A percentile compares a stretch with the other conserved stretches of the same genome.
phyloP scores from a whole-genome alignment of 2,797 vertebrate genomes.

The Lycodopsis pacificus region DNA sequence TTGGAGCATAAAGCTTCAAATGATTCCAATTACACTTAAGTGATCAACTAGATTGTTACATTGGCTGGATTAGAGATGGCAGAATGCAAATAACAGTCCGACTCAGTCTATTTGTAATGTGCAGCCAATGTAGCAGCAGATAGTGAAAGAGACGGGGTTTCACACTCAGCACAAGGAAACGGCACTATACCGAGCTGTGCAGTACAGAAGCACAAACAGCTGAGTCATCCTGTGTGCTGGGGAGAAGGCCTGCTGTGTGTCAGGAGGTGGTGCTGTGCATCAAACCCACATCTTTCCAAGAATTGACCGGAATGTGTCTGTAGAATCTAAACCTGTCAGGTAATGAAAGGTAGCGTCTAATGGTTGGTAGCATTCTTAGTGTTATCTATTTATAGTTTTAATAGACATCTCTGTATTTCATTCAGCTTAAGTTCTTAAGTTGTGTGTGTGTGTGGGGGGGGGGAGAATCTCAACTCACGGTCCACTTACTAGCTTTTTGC shows the following conservation, averaged over 20 bases:
- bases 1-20: constrained; percentile 66
- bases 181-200: background rate
- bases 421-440: background rate
- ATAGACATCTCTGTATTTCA: background rate
- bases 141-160: constrained; percentile 11
- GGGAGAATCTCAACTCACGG: too few species aligned
- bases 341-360: background rate
- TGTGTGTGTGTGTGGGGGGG: too few species aligned
- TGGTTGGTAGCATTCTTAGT: background rate
- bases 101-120: constrained; percentile 36
- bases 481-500: background rate
- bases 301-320: background rate
- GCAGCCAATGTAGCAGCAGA: constrained; percentile 4
- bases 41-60: constrained; percentile 73
- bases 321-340: background rate
- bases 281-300: background rate
- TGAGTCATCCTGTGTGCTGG: constrained; percentile 10
- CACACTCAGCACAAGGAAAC: constrained; percentile 1
- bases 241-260: background rate
- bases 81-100: constrained; percentile 52
- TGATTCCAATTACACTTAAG: constrained; percentile 69
- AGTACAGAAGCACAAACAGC: constrained; percentile 6
- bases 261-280: background rate
- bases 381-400: background rate
- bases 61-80: constrained; percentile 60